phyloP scores from a whole-genome alignment of 2,113 vertebrate species.

The Ammodytes dubius region DNA sequence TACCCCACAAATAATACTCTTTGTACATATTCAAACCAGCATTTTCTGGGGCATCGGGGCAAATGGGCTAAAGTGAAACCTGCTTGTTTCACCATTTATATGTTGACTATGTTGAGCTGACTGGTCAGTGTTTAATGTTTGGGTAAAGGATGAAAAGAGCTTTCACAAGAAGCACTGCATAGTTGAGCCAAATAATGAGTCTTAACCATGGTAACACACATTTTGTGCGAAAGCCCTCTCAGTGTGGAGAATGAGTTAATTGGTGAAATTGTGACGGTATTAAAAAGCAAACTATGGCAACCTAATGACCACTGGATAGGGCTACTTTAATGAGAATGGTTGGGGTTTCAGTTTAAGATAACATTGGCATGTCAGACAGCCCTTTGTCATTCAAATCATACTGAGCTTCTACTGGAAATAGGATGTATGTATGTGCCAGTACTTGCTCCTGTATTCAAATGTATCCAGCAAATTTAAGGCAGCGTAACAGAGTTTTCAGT shows the following conservation, averaged over 20 bases:
- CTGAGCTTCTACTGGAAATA: slow-evolving; percentile 16
- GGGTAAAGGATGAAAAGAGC: neutral
- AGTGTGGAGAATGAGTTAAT: slow-evolving; percentile 20
- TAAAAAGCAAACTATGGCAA: slow-evolving; percentile 21
- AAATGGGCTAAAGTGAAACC: neutral
- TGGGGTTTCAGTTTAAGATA: slow-evolving; percentile 12
- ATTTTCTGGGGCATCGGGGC: neutral
- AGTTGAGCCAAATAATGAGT: slow-evolving; percentile 54
- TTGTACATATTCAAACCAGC: neutral
- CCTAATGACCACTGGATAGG: slow-evolving; percentile 23
- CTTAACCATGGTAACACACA: slow-evolving; percentile 66
- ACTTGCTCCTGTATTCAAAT: slow-evolving; percentile 6
- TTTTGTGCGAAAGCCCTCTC: slow-evolving; percentile 19
- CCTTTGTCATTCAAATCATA: slow-evolving; percentile 23
- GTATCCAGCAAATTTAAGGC: slow-evolving; percentile 1
- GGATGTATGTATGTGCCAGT: slow-evolving; percentile 10
- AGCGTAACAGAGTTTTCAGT: neutral
- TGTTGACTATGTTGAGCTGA: neutral
- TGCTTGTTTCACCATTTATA: neutral
- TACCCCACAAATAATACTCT: too few species aligned
- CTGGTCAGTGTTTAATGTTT: slow-evolving; percentile 5
- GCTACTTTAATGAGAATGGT: slow-evolving; percentile 33
- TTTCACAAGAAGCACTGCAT: slow-evolving; percentile 10
- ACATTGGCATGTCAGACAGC: slow-evolving; percentile 6
- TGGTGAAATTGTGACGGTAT: slow-evolving; percentile 24